These are phyloP conservation scores for Xestobium rufovillosum DNA, from an alignment of 2,888 invertebrate genomes.

Conservation along the genomic window DNA sequence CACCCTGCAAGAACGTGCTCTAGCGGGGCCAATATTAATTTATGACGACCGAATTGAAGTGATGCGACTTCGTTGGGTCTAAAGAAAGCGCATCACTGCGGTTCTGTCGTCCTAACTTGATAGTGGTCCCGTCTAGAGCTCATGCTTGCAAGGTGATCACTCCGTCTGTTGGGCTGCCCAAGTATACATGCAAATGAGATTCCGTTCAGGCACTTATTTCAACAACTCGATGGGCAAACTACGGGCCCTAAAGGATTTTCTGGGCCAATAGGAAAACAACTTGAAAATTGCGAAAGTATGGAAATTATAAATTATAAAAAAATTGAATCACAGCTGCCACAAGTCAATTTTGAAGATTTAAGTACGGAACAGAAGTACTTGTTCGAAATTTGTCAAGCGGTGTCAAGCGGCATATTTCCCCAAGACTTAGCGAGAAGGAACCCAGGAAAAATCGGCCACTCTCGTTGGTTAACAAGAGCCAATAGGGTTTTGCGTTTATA, in stretches of 20 bases:
- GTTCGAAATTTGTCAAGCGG: conserved; percentile 11
- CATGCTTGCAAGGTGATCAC: too few relatives aligned
- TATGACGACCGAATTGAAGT: too few relatives aligned
- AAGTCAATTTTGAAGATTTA: conserved; percentile 6
- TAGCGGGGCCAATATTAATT: too few relatives aligned
- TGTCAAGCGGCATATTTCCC: conserved; percentile 5
- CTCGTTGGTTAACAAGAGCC: conserved; percentile 4
- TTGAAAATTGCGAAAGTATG: conserved; percentile 20
- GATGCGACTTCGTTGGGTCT: too few relatives aligned
- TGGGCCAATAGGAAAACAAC: conserved; percentile 26
- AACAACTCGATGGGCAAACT: conserved; percentile 24
- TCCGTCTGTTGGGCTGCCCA: too few relatives aligned
- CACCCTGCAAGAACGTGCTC: too few relatives aligned
- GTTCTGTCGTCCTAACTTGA: too few relatives aligned
- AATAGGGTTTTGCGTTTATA: conserved; percentile 9
- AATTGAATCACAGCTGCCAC: conserved; percentile 2
- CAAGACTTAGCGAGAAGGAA: conserved; percentile 8
- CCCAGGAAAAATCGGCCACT: conserved; percentile 7
- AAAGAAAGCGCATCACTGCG: too few relatives aligned
- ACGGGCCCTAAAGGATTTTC: conserved; percentile 25
- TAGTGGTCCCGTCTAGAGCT: too few relatives aligned
- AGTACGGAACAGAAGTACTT: conserved; percentile 14
- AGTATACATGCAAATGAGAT: conserved; percentile 28
- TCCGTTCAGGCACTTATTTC: conserved; percentile 26
- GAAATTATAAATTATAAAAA: conserved; percentile 11